Conservation (phyloP, 1,140 invertebrate genomes). For the Drosophila nikananu region DNA sequence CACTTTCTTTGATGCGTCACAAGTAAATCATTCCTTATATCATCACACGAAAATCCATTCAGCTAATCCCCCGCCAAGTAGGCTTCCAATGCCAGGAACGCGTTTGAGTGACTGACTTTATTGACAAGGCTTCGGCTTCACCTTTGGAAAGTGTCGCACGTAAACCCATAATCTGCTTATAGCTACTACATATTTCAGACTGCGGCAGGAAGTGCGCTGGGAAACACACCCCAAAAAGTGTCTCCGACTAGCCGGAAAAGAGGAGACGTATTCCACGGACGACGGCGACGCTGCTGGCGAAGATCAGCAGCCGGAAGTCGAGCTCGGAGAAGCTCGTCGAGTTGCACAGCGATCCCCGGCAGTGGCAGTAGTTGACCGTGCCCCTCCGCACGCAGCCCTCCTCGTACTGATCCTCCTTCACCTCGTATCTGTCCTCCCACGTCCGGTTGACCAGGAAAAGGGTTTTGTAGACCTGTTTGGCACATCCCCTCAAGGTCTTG, state of each 20-base stretch:
- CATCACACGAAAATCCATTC: not conserved
- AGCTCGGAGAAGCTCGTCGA: conserved; percentile 4
- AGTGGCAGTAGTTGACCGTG: conserved; percentile 31
- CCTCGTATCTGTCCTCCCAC: not conserved
- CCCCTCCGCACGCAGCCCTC: conserved; percentile 25
- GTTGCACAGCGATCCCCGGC: conserved; percentile 53
- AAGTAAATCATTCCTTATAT: not conserved
- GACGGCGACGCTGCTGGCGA: not conserved
- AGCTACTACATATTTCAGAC: conserved; percentile 43
- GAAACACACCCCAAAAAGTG: conserved; percentile 42
- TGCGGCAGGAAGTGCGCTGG: conserved; percentile 15
- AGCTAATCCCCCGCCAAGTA: conserved; percentile 23
- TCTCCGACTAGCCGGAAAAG: conserved; percentile 27
- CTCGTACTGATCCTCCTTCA: conserved; percentile 20
- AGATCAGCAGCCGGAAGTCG: conserved; percentile 20
- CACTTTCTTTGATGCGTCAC: conserved; percentile 29
- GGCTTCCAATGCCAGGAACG: conserved; percentile 36
- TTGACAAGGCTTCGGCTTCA: conserved; percentile 46
- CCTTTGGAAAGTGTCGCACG: conserved; percentile 34
- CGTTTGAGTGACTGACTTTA: conserved; percentile 40
- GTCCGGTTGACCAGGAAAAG: not conserved
- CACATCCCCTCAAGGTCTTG: conserved; percentile 32
- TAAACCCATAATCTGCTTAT: conserved; percentile 53
- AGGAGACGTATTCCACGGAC: not conserved
- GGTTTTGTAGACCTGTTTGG: conserved; percentile 20